A percentile compares a stretch with the other conserved stretches of the same genome.
Evolutionary conservation across 92 coral and sea anemone genomes (phyloP).

Genomic region (Umimayanthus chanpuru): DNA sequence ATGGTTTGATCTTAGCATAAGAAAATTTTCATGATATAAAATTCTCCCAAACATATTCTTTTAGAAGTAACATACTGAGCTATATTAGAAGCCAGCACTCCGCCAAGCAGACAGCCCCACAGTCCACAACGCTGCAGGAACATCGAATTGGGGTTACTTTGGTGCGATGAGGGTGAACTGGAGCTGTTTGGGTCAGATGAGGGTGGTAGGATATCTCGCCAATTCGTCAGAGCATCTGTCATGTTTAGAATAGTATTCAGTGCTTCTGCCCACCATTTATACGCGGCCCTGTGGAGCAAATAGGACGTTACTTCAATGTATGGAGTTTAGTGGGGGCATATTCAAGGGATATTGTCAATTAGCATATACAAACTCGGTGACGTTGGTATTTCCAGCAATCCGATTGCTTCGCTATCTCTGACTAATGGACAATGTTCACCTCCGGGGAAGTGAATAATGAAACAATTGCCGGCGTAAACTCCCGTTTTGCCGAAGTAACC

Average conservation of each 20-base stretch:
- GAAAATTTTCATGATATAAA: no score
- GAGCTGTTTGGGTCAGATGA: constrained; percentile 21
- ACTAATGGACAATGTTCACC: no score
- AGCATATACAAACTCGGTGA: no score
- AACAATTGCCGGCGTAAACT: no score
- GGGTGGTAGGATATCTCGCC: constrained; percentile 62
- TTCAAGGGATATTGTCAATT: no score
- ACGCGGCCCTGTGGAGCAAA: constrained; percentile 67
- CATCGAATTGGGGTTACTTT: constrained; percentile 60
- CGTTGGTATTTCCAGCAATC: no score
- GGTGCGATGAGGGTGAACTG: constrained; percentile 35
- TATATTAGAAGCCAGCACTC: constrained; percentile 86
- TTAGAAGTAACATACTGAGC: constrained; percentile 75
- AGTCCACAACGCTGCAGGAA: constrained; percentile 89
- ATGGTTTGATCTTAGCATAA: no score
- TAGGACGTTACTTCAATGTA: background rate
- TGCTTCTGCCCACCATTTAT: constrained; percentile 96
- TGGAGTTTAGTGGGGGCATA: no score
- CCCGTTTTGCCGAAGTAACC: no score
- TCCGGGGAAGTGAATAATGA: no score
- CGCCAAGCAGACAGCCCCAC: constrained; percentile 97
- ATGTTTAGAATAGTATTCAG: constrained; percentile 86
- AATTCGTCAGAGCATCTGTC: constrained; percentile 64
- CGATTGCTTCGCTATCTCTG: no score
- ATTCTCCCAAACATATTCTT: no score